Conservation (phyloP, 2,888 invertebrate species). For the Leptura quadrifasciata region DNA sequence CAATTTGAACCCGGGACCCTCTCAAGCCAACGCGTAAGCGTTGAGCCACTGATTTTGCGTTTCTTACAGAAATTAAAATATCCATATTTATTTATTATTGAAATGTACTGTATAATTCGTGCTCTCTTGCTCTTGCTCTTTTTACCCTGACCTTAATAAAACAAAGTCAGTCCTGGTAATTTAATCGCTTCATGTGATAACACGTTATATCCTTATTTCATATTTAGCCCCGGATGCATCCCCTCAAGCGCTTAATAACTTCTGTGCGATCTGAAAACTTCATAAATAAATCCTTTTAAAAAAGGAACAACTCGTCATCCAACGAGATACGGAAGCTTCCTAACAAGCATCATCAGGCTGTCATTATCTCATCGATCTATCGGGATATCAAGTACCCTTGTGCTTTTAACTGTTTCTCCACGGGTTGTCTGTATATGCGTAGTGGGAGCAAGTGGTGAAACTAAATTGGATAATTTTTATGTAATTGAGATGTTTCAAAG, state of each 20-base stretch:
- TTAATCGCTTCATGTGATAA: too few species aligned
- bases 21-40: too few species aligned
- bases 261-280: constrained; percentile 22
- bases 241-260: not conserved
- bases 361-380: constrained; percentile 52
- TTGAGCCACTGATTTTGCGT: too few species aligned
- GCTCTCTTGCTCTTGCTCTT: too few species aligned
- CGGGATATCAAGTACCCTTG: constrained; percentile 44
- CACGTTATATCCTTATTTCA: not conserved
- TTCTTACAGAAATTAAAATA: too few species aligned
- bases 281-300: constrained; percentile 32
- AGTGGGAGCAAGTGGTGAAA: not conserved
- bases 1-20: too few species aligned
- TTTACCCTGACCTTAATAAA: too few species aligned
- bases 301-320: constrained; percentile 41
- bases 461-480: too few species aligned
- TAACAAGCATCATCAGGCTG: constrained; percentile 38
- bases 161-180: too few species aligned
- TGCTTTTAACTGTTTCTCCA: constrained; percentile 23
- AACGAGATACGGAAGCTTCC: constrained; percentile 41
- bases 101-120: too few species aligned
- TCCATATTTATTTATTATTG: too few species aligned
- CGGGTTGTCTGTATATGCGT: not conserved
- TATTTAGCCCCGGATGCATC: not conserved
- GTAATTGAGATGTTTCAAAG: too few species aligned